These are phyloP conservation scores for Oxygymnocypris stewartii DNA, from an alignment of 2,113 vertebrate genomes.

Conservation along the genomic window DNA sequence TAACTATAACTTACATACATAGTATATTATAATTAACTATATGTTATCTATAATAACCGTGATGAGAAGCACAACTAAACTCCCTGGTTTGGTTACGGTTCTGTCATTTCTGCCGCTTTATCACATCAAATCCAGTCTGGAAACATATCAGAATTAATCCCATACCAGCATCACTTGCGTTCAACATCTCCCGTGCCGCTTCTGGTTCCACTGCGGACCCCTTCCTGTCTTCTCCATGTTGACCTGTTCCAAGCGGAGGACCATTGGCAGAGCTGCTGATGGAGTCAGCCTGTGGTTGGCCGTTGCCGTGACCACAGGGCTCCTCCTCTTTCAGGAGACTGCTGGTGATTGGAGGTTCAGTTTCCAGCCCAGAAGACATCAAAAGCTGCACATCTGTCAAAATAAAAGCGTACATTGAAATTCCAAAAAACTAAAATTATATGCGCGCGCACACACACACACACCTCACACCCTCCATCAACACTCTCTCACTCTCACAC, in stretches of 20 bases:
- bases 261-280: slow-evolving; percentile 63
- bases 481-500: too few relatives aligned
- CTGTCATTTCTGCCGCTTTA: background rate
- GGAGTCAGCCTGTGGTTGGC: slow-evolving; percentile 60
- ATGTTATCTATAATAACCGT: background rate
- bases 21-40: too few relatives aligned
- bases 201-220: background rate
- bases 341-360: slow-evolving; percentile 70
- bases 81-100: background rate
- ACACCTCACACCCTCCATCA: too few relatives aligned
- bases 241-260: slow-evolving; percentile 47
- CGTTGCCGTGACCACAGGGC: slow-evolving; percentile 65
- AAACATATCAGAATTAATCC: background rate
- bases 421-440: too few relatives aligned
- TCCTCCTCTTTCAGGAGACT: slow-evolving; percentile 63
- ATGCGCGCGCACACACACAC: too few relatives aligned
- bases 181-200: background rate
- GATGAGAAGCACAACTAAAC: background rate
- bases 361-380: slow-evolving; percentile 75
- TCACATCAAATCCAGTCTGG: background rate
- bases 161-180: background rate
- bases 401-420: background rate
- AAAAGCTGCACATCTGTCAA: slow-evolving; percentile 83
- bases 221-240: background rate
- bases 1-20: too few relatives aligned